These are phyloP conservation scores for Odontesthes bonariensis DNA, from an alignment of 2,113 vertebrate species.

Conservation along the genomic window DNA sequence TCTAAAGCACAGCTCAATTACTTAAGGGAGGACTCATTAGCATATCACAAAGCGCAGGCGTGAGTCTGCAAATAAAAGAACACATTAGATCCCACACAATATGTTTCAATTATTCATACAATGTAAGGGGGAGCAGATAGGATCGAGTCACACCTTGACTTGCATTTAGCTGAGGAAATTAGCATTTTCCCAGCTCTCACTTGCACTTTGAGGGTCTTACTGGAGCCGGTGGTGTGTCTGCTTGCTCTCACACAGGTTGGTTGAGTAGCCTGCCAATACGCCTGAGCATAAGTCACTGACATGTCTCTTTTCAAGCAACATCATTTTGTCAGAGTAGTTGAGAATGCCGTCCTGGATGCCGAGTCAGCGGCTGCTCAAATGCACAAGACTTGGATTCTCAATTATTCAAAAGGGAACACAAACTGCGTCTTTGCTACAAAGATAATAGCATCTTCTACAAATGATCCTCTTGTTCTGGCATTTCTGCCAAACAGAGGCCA, in stretches of 20 bases:
- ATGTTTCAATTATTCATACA: conserved; percentile 64
- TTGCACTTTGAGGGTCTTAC: conserved; percentile 10
- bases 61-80: conserved; percentile 80
- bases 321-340: conserved; percentile 65
- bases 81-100: conserved; percentile 58
- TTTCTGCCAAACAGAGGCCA: conserved; percentile 59
- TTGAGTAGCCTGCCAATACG: conserved; percentile 33
- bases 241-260: conserved; percentile 22
- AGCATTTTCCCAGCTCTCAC: conserved; percentile 26
- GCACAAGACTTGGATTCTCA: conserved; percentile 44
- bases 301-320: conserved; percentile 57
- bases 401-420: conserved; percentile 65
- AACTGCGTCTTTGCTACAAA: conserved; percentile 39
- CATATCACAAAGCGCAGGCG: conserved; percentile 76
- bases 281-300: conserved; percentile 44
- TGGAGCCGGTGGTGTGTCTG: neutral
- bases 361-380: conserved; percentile 57
- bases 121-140: conserved; percentile 36
- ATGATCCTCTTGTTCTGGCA: conserved; percentile 46
- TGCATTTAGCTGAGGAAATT: conserved; percentile 44
- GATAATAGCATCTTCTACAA: conserved; percentile 41
- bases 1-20: conserved; percentile 69
- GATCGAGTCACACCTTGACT: conserved; percentile 41
- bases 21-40: conserved; percentile 70
- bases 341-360: conserved; percentile 51